Evolutionary conservation across 2,113 vertebrate genomes (phyloP), one percentile per base, ranked within the genome.

Genomic region (Callopanchax toddi): DNA sequence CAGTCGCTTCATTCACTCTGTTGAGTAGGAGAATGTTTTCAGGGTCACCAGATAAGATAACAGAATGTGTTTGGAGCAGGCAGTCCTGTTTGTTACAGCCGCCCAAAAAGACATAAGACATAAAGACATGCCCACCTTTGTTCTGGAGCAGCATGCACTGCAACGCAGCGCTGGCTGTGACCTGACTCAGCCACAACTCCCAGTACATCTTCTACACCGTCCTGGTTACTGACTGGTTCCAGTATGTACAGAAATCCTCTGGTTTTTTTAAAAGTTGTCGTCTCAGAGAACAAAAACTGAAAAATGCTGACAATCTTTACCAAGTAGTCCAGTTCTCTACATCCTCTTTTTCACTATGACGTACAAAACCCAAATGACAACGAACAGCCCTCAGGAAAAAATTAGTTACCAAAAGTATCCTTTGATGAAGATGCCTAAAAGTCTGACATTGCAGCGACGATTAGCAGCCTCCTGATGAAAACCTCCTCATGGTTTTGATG

Each of bases 101-200:
- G n/a, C n/a, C n/a, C n/a, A n/a, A n/a, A n/a, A n/a, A n/a, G n/a
- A n/a, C n/a, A n/a, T n/a, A 39, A 3, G 15, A 39, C 1, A 39
- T 17, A 42, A 48, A 49, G 5, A 32, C 21, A 50, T 48, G 68
- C 91, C 77, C 82, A 93, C 91, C 91, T 93, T 91, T 91, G 71
- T 85, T 87, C 57, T 79, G 72, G 29, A 91, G 74, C 62, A 92
- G 74, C 77, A 90, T 84, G 60, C 83, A 90, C 50, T 89, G 88
- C 68, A 91, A 44, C 0, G 79, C 81, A 0, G 87, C 85, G 46
- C 73, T 85, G 39, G 85, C 84, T 0, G 85, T 87, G 66, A 91
- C 70, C 62, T 90, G 88, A 80, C 88, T 91, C 50, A 91, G 82
- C 91, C 91, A 92, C 71, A 92, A 69, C 40, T 93, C 91, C 92